Percentiles rank a stretch among this genome's conserved stretches.
Evolutionary conservation across 2,888 invertebrate genomes (phyloP).

Genomic region (Drepanosiphum platanoidis): DNA sequence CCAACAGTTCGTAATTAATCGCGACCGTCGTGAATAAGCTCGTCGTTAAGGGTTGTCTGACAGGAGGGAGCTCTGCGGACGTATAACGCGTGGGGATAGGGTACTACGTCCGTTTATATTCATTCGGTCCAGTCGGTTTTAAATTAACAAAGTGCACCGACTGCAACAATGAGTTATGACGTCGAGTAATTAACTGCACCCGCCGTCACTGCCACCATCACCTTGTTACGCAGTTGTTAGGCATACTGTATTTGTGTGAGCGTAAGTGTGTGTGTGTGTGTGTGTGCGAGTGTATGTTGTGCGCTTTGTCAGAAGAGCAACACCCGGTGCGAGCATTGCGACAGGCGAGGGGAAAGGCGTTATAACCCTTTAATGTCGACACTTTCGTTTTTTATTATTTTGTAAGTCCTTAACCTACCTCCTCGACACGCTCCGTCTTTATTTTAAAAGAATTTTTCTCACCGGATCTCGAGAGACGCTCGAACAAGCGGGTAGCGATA

Average conservation of each 20-base stretch:
- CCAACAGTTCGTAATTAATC: too few species aligned
- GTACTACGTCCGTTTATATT: not conserved
- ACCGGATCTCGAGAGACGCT: too few species aligned
- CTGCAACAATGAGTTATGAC: conserved; percentile 7
- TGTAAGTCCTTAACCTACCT: not conserved
- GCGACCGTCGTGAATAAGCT: too few species aligned
- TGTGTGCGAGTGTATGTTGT: not conserved
- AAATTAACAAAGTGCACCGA: conserved; percentile 30
- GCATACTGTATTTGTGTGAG: not conserved
- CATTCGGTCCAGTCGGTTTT: conserved; percentile 33
- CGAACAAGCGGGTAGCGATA: not conserved
- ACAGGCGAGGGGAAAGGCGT: not conserved
- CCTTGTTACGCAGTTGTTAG: too few species aligned
- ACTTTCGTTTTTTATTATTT: not conserved
- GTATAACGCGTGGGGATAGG: too few species aligned
- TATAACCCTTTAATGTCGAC: not conserved
- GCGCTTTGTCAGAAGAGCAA: not conserved
- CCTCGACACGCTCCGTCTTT: too few species aligned
- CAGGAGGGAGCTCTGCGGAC: too few species aligned
- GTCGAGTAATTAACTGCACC: conserved; percentile 56
- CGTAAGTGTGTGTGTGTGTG: not conserved
- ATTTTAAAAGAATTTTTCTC: too few species aligned
- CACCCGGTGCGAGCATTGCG: not conserved
- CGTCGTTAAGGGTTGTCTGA: too few species aligned
- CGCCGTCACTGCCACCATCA: too few species aligned